Conservation (phyloP, 2,888 invertebrate species). For the Sycophila texana region DNA sequence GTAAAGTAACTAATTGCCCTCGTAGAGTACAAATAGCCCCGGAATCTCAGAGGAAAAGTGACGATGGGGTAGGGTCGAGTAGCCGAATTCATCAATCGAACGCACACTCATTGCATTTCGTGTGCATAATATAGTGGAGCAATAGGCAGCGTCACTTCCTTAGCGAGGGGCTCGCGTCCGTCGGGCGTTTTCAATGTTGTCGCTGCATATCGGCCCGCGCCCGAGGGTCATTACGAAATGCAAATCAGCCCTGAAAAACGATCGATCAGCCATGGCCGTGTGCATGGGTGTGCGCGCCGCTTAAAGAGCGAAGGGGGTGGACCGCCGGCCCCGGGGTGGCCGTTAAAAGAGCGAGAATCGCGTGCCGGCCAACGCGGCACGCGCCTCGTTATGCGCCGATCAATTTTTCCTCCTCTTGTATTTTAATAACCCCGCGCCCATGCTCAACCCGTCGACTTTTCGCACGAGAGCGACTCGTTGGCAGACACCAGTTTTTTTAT, state of each 20-base stretch:
- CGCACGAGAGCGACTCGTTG: constrained; percentile 23
- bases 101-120: constrained; percentile 27
- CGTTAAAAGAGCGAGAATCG: constrained; percentile 70
- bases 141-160: constrained; percentile 49
- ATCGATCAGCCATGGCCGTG: constrained; percentile 67
- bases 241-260: constrained; percentile 69
- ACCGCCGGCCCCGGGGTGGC: constrained; percentile 60
- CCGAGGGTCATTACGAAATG: constrained; percentile 72
- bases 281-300: constrained; percentile 62
- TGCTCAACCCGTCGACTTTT: constrained; percentile 53
- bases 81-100: not conserved
- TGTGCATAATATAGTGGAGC: constrained; percentile 36
- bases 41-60: not conserved
- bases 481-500: not conserved
- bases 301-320: constrained; percentile 60
- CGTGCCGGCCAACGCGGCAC: constrained; percentile 68
- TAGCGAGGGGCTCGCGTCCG: constrained; percentile 37
- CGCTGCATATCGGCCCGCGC: constrained; percentile 40
- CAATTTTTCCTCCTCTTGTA: constrained; percentile 66
- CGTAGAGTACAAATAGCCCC: too few species aligned
- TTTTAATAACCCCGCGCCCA: constrained; percentile 67
- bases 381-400: constrained; percentile 72
- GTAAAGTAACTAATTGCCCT: too few species aligned
- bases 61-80: not conserved
- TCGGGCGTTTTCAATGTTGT: constrained; percentile 59